These are phyloP conservation scores for Ctenochaetus hawaiiensis DNA, from an alignment of 2,797 vertebrate genomes.

Conservation along the genomic window DNA sequence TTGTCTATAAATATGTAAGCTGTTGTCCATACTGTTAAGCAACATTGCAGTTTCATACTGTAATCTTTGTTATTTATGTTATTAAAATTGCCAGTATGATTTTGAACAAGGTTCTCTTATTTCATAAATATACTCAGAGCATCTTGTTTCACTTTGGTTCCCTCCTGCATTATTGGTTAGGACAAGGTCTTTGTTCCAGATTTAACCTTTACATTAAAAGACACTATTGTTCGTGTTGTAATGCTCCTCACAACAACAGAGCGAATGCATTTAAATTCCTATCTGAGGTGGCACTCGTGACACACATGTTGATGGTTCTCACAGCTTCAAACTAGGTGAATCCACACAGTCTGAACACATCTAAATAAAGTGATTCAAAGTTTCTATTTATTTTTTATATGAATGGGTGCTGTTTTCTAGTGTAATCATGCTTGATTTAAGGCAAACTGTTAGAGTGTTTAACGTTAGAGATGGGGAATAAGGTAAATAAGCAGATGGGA, in stretches of 20 bases:
- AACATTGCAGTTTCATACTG: background rate
- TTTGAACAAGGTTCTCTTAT: too few species aligned
- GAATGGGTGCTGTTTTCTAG: background rate
- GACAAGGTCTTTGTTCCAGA: too few species aligned
- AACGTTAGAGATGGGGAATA: background rate
- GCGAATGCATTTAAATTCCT: too few species aligned
- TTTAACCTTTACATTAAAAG: too few species aligned
- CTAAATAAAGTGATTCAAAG: background rate
- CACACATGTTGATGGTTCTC: too few species aligned
- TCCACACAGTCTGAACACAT: background rate
- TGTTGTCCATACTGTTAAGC: background rate
- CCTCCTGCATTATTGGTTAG: background rate
- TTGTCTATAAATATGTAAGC: background rate
- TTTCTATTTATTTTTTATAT: background rate
- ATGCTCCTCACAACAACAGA: too few species aligned
- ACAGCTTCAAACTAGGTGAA: background rate
- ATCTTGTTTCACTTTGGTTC: background rate
- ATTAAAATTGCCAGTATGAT: background rate
- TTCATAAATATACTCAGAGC: background rate
- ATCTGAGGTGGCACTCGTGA: too few species aligned
- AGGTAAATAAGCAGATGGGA: too few species aligned
- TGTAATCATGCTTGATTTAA: background rate
- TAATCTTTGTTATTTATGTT: background rate
- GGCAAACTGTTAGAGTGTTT: background rate
- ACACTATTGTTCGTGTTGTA: too few species aligned